Evolutionary conservation across 2,888 invertebrate genomes (phyloP), one percentile per base, ranked within the genome.

Genomic region (Aromia moschata): DNA sequence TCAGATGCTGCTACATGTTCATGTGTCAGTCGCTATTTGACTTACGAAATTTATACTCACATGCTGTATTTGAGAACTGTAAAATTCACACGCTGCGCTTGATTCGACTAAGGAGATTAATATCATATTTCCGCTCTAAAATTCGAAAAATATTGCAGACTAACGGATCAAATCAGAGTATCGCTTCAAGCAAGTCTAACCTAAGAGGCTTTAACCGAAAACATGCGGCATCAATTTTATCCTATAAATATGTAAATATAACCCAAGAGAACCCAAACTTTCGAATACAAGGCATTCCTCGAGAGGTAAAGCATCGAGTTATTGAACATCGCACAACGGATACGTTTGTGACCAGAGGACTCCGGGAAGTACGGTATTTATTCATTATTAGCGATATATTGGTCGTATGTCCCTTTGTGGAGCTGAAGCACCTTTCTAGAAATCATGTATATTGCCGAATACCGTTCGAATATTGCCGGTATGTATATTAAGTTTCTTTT

Each of bases 241-340:
- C 31, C 41, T 16, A 52, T 52, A 31, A 41, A 40, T 41, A 52
- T 52, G 52, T 31, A 52, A 25, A 52, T 52, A 11, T 41, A 41
- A 16, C 41, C 33, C 52, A 4, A 52, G 40, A 17, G 52, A 17
- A 1, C 52, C 20, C 16, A 33, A 11, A 25, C 25, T 25, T 33
- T 31, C 11, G 7, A 20, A 41, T 40, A 30, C 15, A 51, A 52
- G 41, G 30, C 41, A 41, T 52, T 52, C 31, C 52, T 2, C 17
- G 10, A 31, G 30, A 30, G 17, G 30, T 30, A 30, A 15, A 41
- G n/a, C 17, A 31, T 33, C 52, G 31, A 52, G 18, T 52, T 41
- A 52, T 52, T 52, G 52, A 16, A 31, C 52, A 31, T 41, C 11
- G 18, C 30, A 31, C 31, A 52, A 41, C 25, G 17, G 41, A 30